These are phyloP conservation scores for Tautogolabrus adspersus DNA, from an alignment of 2,113 vertebrate genomes.

Conservation along the genomic window DNA sequence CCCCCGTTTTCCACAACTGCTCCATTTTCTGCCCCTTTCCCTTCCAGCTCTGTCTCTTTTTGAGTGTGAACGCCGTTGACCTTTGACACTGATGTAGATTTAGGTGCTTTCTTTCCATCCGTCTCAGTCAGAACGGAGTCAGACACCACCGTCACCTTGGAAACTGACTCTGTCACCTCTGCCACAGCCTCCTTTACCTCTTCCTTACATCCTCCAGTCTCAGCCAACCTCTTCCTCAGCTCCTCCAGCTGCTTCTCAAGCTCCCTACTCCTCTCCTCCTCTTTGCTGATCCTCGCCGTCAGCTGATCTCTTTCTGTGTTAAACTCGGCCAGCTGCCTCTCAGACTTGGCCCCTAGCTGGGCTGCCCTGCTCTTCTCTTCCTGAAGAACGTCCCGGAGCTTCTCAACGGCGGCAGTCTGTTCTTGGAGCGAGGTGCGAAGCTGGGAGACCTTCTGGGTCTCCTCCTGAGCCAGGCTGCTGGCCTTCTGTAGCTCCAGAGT, in stretches of 20 bases:
- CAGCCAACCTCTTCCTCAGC: constrained; percentile 83
- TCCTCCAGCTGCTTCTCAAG: constrained; percentile 90
- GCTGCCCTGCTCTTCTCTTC: constrained; percentile 84
- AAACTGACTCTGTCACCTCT: constrained; percentile 54
- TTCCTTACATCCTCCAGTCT: constrained; percentile 45
- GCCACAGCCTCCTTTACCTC: constrained; percentile 43
- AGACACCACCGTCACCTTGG: constrained; percentile 56
- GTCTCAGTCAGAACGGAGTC: constrained; percentile 87
- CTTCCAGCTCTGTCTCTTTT: constrained; percentile 75
- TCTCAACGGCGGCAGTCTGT: constrained; percentile 81
- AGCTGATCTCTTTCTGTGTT: constrained; percentile 91
- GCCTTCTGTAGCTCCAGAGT: constrained; percentile 93
- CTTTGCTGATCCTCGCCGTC: constrained; percentile 87
- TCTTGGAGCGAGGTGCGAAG: constrained; percentile 87
- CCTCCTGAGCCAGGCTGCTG: constrained; percentile 90
- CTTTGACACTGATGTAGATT: constrained; percentile 78
- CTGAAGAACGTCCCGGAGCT: constrained; percentile 86
- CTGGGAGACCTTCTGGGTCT: constrained; percentile 88
- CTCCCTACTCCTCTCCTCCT: constrained; percentile 88
- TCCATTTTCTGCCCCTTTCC: constrained; percentile 74
- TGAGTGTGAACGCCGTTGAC: constrained; percentile 86
- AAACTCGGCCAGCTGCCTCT: constrained; percentile 91
- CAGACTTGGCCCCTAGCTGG: constrained; percentile 89
- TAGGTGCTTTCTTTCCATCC: constrained; percentile 73
- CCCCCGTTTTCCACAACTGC: constrained; percentile 83